A percentile compares a stretch with the other conserved stretches of the same genome.
phyloP scores from a whole-genome alignment of 2,797 vertebrate species.

The Catamblyrhynchus diadema region DNA sequence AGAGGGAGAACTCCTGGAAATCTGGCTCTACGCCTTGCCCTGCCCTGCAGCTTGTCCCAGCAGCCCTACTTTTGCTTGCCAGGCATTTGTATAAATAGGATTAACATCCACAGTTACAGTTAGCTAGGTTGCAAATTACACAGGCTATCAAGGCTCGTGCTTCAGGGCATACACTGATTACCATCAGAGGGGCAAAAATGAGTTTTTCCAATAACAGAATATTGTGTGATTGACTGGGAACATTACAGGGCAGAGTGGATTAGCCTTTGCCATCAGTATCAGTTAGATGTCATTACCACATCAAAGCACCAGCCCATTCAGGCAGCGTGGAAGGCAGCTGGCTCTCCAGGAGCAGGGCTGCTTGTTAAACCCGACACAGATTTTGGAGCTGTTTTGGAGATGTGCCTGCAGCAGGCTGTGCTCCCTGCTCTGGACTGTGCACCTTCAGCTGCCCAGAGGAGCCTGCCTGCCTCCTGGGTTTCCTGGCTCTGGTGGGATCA shows the following conservation, averaged over 20 bases:
- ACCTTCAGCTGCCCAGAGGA: too few species aligned
- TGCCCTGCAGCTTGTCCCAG: neutral
- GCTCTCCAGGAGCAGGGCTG: neutral
- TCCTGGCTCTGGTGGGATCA: neutral
- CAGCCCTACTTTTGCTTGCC: conserved; percentile 4
- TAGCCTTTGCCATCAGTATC: conserved; percentile 51
- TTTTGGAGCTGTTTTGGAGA: neutral
- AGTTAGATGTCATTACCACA: conserved; percentile 14
- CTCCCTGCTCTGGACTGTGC: neutral
- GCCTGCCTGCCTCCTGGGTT: too few species aligned
- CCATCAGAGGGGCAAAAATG: conserved; percentile 45
- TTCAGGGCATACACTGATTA: conserved; percentile 44
- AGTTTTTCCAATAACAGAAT: conserved; percentile 58
- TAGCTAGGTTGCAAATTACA: conserved; percentile 57
- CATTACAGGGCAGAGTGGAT: conserved; percentile 43
- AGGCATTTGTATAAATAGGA: conserved; percentile 56
- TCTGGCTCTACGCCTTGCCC: neutral
- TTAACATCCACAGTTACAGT: conserved; percentile 62
- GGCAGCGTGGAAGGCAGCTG: neutral
- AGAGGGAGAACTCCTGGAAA: neutral
- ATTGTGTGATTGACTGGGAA: conserved; percentile 46
- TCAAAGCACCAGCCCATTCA: neutral
- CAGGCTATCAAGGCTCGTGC: conserved; percentile 40
- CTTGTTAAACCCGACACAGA: neutral
- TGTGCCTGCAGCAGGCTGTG: neutral